Evolutionary conservation across 2,113 vertebrate genomes (phyloP), one percentile per base, ranked within the genome.

Genomic region (Choloepus hoffmanni): DNA sequence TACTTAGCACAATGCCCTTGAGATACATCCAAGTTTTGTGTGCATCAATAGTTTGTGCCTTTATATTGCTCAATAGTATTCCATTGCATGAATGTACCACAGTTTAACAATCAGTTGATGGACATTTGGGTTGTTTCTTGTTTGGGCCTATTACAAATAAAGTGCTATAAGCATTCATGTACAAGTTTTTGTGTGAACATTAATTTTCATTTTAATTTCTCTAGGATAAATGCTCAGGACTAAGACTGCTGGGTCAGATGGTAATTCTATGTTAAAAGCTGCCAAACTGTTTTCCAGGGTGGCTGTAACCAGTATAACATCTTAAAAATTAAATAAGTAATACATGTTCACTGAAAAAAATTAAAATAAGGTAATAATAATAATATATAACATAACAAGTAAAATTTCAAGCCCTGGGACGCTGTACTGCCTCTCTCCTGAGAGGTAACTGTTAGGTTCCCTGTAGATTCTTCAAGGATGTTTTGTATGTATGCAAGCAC

Each of bases 131-230:
- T 74, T 90, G 50, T 86, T 92, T 95, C 62, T 79, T 94, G 36
- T 30, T 79, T 95, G 73, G n/a, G 40, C 62, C 50, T 30, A 89
- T 74, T 55, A 85, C 21, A 94, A 78, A 74, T 70, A 90, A 91
- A 91, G 36, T 70, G 50, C 50, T 84, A 65, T 50, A 33, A 78
- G 14, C 26, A 94, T 86, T 58, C 90, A 63, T 73, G 53, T 86
- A 81, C 14, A 90, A 2, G 3, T 48, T 90, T 94, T 58, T 82
- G 73, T 62, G 19, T 84, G 83, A 93, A 93, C 67, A 16, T 82
- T 81, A 50, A 13, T 88, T 93, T 93, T 93, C 72, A 13, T 88
- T 95, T 93, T 93, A 65, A 81, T 94, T 85, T 97, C 48, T 91
- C 36, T 92, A 88, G 81, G 48, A 62, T 90, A 89, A 86, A 83